Conservation (phyloP, 1,140 invertebrate species). For the Panagrolaimus sp. region DNA sequence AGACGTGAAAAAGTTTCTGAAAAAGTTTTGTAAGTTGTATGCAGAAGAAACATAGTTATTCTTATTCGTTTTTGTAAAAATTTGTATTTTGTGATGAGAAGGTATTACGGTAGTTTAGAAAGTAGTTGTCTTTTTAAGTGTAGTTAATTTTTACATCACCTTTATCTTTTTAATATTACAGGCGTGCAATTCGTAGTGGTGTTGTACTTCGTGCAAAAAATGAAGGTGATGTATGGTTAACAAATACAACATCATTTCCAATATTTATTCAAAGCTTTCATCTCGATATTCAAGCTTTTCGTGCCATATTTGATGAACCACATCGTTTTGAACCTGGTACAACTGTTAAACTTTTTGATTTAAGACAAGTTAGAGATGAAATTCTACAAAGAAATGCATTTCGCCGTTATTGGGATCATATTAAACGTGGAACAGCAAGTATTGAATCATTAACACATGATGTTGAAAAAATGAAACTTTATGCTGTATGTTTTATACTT, state of each 20-base stretch:
- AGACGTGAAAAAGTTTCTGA: neutral
- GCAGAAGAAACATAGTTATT: too few relatives aligned
- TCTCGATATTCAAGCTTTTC: neutral
- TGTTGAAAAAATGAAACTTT: conserved; percentile 8
- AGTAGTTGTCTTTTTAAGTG: too few relatives aligned
- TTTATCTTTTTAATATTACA: neutral
- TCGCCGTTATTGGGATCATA: conserved; percentile 1
- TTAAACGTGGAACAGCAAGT: neutral
- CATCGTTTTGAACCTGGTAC: neutral
- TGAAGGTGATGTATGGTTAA: conserved; percentile 3
- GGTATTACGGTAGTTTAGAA: too few relatives aligned
- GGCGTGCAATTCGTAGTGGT: conserved; percentile 2
- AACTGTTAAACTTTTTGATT: conserved; percentile 4
- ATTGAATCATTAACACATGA: neutral
- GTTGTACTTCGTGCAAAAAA: neutral
- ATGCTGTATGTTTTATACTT: neutral
- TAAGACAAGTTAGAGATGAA: neutral
- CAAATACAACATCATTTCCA: neutral
- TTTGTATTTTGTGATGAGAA: too few relatives aligned
- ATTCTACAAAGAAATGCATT: neutral
- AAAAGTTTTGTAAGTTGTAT: neutral
- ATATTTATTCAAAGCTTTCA: neutral
- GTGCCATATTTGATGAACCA: neutral
- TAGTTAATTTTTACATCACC: too few relatives aligned
- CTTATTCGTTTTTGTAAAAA: too few relatives aligned